Evolutionary conservation across 2,113 vertebrate genomes (phyloP).

Genomic region (Etheostoma spectabile): DNA sequence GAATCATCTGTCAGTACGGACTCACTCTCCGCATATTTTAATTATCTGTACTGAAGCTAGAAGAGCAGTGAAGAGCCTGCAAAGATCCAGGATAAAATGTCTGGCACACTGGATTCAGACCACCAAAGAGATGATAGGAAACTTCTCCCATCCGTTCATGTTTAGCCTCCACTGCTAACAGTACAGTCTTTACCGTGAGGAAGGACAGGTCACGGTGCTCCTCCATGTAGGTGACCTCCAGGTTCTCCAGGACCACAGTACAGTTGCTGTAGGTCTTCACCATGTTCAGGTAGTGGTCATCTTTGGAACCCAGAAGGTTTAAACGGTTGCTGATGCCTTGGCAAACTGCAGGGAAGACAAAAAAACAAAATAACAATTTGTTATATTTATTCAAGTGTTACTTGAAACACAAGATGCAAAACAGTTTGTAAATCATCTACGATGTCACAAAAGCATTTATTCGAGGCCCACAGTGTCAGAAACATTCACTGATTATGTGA

Average conservation of each 20-base stretch:
- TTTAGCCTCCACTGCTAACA: background rate
- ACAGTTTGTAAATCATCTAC: slow-evolving; percentile 13
- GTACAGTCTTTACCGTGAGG: slow-evolving; percentile 84
- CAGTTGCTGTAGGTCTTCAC: slow-evolving; percentile 95
- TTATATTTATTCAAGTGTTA: background rate
- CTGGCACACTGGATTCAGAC: slow-evolving; percentile 15
- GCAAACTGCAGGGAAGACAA: slow-evolving; percentile 86
- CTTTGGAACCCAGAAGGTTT: slow-evolving; percentile 86
- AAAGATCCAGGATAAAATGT: background rate
- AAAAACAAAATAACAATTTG: background rate
- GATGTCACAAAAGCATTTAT: slow-evolving; percentile 17
- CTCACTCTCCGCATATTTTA: slow-evolving; percentile 29
- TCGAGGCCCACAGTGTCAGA: slow-evolving; percentile 7
- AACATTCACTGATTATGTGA: slow-evolving; percentile 50
- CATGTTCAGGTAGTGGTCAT: slow-evolving; percentile 92
- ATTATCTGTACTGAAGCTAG: slow-evolving; percentile 34
- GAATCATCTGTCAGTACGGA: slow-evolving; percentile 12
- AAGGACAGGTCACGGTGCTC: slow-evolving; percentile 90
- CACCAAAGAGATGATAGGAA: slow-evolving; percentile 6
- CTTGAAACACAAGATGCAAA: background rate
- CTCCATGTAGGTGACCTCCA: slow-evolving; percentile 93
- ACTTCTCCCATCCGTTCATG: slow-evolving; percentile 11
- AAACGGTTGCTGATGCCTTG: slow-evolving; percentile 91
- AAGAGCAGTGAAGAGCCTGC: background rate
- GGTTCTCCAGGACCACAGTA: slow-evolving; percentile 93